These are phyloP conservation scores for Schizopygopsis malacanthus DNA, from an alignment of 2,797 vertebrate genomes.

Conservation along the genomic window DNA sequence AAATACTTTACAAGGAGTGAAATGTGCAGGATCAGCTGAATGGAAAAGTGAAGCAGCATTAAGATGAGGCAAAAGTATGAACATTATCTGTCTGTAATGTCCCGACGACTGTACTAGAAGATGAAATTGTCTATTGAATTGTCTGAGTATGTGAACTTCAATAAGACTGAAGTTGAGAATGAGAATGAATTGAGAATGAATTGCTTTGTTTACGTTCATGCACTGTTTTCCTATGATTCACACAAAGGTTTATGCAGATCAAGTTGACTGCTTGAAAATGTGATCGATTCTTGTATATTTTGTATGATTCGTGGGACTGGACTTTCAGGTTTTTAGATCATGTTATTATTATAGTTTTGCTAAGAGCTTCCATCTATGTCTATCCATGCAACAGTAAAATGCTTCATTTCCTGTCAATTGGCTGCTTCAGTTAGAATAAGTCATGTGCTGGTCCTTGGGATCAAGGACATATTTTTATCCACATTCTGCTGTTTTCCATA, in stretches of 20 bases:
- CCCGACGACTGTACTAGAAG: background rate
- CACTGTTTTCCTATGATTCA: background rate
- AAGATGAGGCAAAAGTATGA: background rate
- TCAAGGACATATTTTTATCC: background rate
- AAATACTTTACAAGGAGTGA: conserved; percentile 7
- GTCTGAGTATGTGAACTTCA: background rate
- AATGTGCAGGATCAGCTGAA: background rate
- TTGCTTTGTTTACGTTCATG: background rate
- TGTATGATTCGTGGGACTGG: background rate
- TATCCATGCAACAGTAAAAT: conserved; percentile 15
- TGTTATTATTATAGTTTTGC: background rate
- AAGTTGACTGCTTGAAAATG: background rate
- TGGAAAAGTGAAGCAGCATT: background rate
- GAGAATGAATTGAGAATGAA: background rate
- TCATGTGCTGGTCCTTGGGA: background rate
- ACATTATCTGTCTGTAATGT: background rate
- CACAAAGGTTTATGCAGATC: background rate
- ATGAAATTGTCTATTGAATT: background rate
- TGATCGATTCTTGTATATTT: background rate
- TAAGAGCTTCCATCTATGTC: background rate
- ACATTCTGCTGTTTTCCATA: background rate
- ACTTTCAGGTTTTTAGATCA: background rate
- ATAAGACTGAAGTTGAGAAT: background rate
- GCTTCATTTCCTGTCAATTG: conserved; percentile 20
- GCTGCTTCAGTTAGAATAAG: background rate